Base-by-base conservation (phyloP, 2,797 vertebrate species). In the Prunella strophiata region DNA sequence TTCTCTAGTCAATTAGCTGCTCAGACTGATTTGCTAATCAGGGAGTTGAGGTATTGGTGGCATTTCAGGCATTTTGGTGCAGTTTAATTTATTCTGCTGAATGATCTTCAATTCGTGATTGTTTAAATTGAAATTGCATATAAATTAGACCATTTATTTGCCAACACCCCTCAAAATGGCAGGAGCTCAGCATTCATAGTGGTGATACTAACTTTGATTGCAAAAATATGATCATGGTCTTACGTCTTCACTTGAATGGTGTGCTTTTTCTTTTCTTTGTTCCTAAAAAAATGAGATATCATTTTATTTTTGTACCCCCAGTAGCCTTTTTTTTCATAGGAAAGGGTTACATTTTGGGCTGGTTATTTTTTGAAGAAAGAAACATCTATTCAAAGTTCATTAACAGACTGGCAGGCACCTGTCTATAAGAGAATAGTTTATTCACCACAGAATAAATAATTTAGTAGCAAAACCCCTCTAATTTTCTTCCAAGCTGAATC, bases 71-170 rank as follows among this genome's bases (percentile, higher is more conserved):
- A 63, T 96, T 96, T 95, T 93, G 76, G 65, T 54, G 51, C 73
- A n/a, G 48, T 88, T 94, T 93, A 93, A 86, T 92, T 95, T 87
- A 85, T 94, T 87, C 88, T 87, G 0, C 54, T 52, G 58, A 76
- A 93, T 90, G 75, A 95, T 94, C 86, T 92, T 96, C 96, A 94
- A 95, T 96, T 96, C 88, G 93, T 94, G 86, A 89, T 91, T 88
- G 82, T 93, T 96, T 96, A 96, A 95, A 92, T 92, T 91, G 81
- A 95, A 93, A 87, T 87, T 94, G 92, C 88, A 86, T 94, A 78
- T 89, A 92, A 95, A 96, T 94, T 80, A 91, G 80, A 75, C 74
- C 66, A 88, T 62, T 88, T 93, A 58, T 93, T 94, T 94, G 81
- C 72, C 59, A 65, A 26, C 4, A 15, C 78, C 38, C 58, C 90